A percentile compares a stretch with the other conserved stretches of the same genome.
Conservation (phyloP, 2,888 invertebrate species). For the Pandemis cinnamomeana region DNA sequence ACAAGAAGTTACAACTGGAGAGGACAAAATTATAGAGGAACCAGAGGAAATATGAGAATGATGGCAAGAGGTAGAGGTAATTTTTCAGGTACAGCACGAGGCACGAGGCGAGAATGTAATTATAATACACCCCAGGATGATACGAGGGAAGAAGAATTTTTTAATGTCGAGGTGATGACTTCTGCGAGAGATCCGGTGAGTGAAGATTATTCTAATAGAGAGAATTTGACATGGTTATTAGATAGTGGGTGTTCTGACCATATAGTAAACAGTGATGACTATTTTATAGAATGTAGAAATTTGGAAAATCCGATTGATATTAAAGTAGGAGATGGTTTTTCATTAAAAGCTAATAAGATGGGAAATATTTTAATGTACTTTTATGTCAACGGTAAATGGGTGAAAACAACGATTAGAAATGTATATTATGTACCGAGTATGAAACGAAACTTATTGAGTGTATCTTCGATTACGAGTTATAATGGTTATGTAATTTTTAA, state of each 20-base stretch:
- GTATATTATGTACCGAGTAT: neutral
- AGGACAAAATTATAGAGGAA: no score
- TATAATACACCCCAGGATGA: no score
- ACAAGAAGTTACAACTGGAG: no score
- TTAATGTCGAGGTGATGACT: no score
- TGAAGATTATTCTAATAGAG: no score
- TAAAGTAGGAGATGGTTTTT: neutral
- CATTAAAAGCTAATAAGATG: neutral
- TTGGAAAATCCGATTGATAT: neutral
- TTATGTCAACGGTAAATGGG: neutral
- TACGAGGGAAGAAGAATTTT: no score
- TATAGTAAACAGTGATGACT: neutral
- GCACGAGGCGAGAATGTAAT: no score
- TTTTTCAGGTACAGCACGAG: no score
- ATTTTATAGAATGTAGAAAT: neutral
- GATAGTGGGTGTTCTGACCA: neutral
- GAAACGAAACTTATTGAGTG: neutral
- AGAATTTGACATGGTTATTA: neutral
- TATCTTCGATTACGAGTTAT: neutral
- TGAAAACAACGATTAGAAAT: neutral
- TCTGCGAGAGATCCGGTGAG: no score
- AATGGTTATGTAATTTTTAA: no score
- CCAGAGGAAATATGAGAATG: no score
- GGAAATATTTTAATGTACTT: neutral
- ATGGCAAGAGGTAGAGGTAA: no score